Evolutionary conservation across 2,113 vertebrate species (phyloP), one percentile per base, ranked within the genome.

Genomic region (Lichenostomus cassidix): DNA sequence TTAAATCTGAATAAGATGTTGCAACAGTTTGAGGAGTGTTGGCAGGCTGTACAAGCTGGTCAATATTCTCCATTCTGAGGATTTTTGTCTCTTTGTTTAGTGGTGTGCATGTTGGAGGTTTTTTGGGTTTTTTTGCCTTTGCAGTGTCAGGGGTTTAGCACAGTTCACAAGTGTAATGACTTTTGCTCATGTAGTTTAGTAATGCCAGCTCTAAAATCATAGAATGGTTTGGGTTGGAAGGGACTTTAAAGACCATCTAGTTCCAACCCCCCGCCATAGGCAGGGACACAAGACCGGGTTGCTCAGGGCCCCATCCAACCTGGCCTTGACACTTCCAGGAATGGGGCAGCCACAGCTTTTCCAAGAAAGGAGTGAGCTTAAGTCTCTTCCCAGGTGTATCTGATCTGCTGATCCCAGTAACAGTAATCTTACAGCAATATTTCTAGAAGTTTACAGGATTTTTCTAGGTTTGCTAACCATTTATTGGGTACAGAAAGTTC

Each of bases 1-100:
- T 95, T 83, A 80, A 93, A 35, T 81, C 76, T 63, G 24, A 86
- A 50, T 65, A 86, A 86, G 35, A 28, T 49, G 53, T 82, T 94
- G 59, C 41, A 87, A 39, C 35, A 69, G 58, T 67, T 73, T 74
- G 86, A 59, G 76, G 19, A 60, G 39, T 46, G 6, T 77, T 88
- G 59, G 39, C 52, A 41, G 35, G 62, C 70, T 64, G 83, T 39
- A 5, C 27, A 67, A 88, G 11, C 25, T 78, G 28, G 41, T 93
- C 89, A 75, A 50, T 83, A 22, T 31, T 94, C 87, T 87, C 44
- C 46, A 76, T 86, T 84, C 50, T 3, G 2, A 68, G 73, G 92
- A 67, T 42, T 67, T 81, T 52, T 39, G 39, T 95, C 5, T 47
- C 53, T 86, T 71, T 59, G 6, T 29, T 73, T 87, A 39, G 24